Evolutionary conservation across 2,113 vertebrate species (phyloP), one percentile per base, ranked within the genome.

Genomic region (Gracilinanus agilis): DNA sequence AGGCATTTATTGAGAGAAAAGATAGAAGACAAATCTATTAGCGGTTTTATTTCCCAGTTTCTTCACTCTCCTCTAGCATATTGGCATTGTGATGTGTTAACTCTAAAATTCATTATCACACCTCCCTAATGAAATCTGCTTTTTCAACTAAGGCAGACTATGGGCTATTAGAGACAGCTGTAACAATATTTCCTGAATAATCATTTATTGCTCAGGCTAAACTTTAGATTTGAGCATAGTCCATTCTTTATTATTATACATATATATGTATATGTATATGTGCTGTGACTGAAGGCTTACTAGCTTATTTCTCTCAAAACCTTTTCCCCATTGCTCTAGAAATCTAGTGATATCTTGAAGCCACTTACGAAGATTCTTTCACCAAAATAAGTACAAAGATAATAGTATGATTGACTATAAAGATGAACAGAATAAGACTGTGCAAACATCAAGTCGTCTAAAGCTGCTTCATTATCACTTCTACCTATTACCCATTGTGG

Each of bases 101-200:
- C 44, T 93, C 29, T 44, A 97, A 97, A 95, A 93, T 92, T 0
- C 23, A 94, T 1, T 53, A 54, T 88, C 67, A 34, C 10, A 27
- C 0, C 90, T 92, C 10, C 29, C 9, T 91, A 44, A 91, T 95
- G 67, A 89, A 24, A 88, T 13, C 0, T 49, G 19, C 19, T 89
- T 24, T 9, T 58, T 90, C 91, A 94, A 53, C 1, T 92, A 49
- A 0, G 90, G 44, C 56, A 27, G 40, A 24, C 25, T 94, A 1
- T 83, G 25, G 25, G 53, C 88, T n/a, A 44, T 29, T 54, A 93
- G 58, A 34, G 55, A 40, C n/a, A 83, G 2, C 44, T 53, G 44
- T 29, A 23, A 21, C 61, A 23, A 5, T 21, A 19, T 24, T 9
- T 40, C 40, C 0, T 75, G n/a, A 16, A 4, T 34, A 75, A 83